phyloP scores from a whole-genome alignment of 2,888 invertebrate species.

The Limnephilus auricula region DNA sequence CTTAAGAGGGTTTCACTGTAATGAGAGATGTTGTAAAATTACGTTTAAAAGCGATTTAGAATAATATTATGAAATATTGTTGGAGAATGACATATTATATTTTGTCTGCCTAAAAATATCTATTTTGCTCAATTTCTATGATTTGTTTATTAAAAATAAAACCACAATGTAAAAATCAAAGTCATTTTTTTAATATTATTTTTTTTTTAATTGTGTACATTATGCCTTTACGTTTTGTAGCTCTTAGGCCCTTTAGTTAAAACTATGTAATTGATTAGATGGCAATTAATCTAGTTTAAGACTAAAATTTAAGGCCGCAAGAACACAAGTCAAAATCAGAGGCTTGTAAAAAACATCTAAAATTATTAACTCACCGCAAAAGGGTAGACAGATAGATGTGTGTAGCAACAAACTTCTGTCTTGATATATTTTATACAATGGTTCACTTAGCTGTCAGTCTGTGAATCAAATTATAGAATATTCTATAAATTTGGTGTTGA shows the following conservation, averaged over 20 bases:
- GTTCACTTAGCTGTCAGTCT: background rate
- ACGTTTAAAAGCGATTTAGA: background rate
- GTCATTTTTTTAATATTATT: background rate
- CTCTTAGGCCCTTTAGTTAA: background rate
- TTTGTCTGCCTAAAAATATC: background rate
- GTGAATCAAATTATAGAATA: background rate
- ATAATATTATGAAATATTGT: background rate
- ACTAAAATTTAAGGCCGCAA: background rate
- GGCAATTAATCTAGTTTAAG: background rate
- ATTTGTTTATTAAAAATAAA: background rate
- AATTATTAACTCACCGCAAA: no score
- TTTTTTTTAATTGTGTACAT: background rate
- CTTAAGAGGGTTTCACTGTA: no score
- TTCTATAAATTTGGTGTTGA: background rate
- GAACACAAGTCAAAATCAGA: background rate
- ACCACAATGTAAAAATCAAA: background rate
- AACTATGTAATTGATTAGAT: background rate
- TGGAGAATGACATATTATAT: background rate
- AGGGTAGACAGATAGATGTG: no score
- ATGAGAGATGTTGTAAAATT: no score
- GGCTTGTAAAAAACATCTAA: background rate
- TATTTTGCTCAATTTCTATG: background rate
- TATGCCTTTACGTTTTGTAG: background rate
- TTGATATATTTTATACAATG: background rate
- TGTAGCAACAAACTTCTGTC: background rate